A percentile compares a stretch with the other conserved stretches of the same genome.
phyloP scores from a whole-genome alignment of 2,888 invertebrate species.

The Torymus auratus region DNA sequence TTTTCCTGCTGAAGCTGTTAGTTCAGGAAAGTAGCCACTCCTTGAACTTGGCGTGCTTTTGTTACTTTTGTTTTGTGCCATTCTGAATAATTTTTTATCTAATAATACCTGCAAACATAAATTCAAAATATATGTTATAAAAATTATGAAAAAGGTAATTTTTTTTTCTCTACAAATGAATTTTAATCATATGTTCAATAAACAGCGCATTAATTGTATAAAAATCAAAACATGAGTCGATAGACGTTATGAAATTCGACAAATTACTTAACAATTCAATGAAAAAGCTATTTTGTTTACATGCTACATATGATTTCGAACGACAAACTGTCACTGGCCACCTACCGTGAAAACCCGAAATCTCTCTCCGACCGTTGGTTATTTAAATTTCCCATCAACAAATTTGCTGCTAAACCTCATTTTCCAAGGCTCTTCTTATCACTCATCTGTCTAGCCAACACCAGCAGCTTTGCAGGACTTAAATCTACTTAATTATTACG shows the following conservation, averaged over 20 bases:
- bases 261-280: not conserved
- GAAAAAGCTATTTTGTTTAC: slow-evolving; percentile 21
- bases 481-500: too few species aligned
- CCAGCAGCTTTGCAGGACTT: too few species aligned
- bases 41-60: slow-evolving; percentile 52
- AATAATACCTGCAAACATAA: not conserved
- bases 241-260: not conserved
- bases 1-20: slow-evolving; percentile 54
- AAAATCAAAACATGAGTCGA: not conserved
- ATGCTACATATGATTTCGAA: not conserved
- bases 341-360: slow-evolving; percentile 32
- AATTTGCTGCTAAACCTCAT: not conserved
- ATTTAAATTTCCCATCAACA: slow-evolving; percentile 38
- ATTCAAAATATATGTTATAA: not conserved
- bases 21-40: slow-evolving; percentile 48
- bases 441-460: too few species aligned
- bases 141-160: not conserved
- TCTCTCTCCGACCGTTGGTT: slow-evolving; percentile 37
- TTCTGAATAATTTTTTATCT: slow-evolving; percentile 7
- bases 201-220: not conserved
- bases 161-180: not conserved
- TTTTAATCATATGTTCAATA: too few species aligned
- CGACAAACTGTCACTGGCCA: slow-evolving; percentile 40
- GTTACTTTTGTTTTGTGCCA: slow-evolving; percentile 52
- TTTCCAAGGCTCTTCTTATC: too few species aligned